Base-by-base conservation (phyloP, 2,113 vertebrate genomes). In the Nycticorax nycticorax region DNA sequence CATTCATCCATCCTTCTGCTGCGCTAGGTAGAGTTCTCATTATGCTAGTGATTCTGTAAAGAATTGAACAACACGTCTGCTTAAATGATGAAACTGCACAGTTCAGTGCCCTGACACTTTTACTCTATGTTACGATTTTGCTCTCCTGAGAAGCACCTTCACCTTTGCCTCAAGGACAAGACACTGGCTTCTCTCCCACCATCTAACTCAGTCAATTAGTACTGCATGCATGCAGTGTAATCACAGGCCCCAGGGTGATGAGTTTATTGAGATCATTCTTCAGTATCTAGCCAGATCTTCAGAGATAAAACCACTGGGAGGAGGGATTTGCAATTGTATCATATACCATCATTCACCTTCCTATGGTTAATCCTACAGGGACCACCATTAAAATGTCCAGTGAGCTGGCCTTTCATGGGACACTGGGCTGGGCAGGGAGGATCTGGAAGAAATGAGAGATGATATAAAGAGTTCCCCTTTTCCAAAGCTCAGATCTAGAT, bases 91-190 rank as follows among this genome's bases (percentile, higher is more conserved):
- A 74, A 43, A 26, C 10, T 22, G 16, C 35, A 73, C 26, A 41
- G 14, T 43, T 43, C 64, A 41, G 15, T 48, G 64, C 39, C 43
- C 53, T 73, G 45, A 47, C 17, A 56, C n/a, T 73, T 59, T 14
- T 12, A 21, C 17, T 78, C 68, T 12, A 1, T 10, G 22, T 8
- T 19, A 41, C 0, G 0, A 6, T 68, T 73, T 35, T 30, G 15
- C 53, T 45, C 27, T 39, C 74, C 27, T 63, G 20, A 82, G 53
- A 72, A 92, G 21, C 12, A 52, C 30, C 81, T 79, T 63, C 57
- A 88, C 26, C 52, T 83, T 73, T 69, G 35, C 22, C 43, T 35
- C 78, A 23, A 75, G 75, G 66, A 56, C 22, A 68, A 87, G 53
- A 41, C 35, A 8, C 39, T 76, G 74, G 14, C 52, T 83, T 80